phyloP scores from a whole-genome alignment of 2,888 invertebrate genomes.

The Aricia artaxerxes region DNA sequence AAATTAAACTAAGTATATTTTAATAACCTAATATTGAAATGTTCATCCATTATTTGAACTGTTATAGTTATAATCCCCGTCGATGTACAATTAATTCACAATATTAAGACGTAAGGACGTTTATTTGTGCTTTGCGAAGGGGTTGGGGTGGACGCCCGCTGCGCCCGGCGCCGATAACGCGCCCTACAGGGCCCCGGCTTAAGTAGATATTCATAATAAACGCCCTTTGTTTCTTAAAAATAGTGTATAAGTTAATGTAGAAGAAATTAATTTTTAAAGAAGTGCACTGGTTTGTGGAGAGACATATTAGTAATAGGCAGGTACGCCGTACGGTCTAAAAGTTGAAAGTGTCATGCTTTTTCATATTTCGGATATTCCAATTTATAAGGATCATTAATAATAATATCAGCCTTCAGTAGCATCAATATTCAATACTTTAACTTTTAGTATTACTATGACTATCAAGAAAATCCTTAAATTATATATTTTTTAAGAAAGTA shows the following conservation, averaged over 20 bases:
- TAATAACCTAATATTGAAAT: background rate
- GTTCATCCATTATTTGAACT: background rate
- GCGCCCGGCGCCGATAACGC: constrained; percentile 13
- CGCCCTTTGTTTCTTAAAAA: background rate
- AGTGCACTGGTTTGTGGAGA: background rate
- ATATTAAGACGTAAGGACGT: constrained; percentile 6
- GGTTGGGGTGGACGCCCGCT: constrained; percentile 17
- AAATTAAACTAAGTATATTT: background rate
- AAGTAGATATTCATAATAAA: constrained; percentile 19
- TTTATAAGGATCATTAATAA: too few relatives aligned
- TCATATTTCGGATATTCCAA: too few relatives aligned
- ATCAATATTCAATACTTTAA: too few relatives aligned
- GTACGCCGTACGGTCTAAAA: too few relatives aligned
- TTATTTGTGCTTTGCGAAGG: background rate
- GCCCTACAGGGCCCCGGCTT: constrained; percentile 15
- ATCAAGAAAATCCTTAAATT: too few relatives aligned
- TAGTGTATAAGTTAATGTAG: background rate
- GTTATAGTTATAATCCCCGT: background rate
- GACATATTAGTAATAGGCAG: background rate
- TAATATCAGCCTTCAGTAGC: too few relatives aligned
- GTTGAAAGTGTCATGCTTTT: too few relatives aligned
- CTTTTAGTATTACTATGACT: too few relatives aligned
- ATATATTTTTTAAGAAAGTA: background rate
- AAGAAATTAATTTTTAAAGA: too few relatives aligned
- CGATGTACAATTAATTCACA: constrained; percentile 11